These are phyloP conservation scores for Axinella damicornis DNA, from an alignment of 37 sponge, comb jelly and placozoan genomes.

Conservation along the genomic window DNA sequence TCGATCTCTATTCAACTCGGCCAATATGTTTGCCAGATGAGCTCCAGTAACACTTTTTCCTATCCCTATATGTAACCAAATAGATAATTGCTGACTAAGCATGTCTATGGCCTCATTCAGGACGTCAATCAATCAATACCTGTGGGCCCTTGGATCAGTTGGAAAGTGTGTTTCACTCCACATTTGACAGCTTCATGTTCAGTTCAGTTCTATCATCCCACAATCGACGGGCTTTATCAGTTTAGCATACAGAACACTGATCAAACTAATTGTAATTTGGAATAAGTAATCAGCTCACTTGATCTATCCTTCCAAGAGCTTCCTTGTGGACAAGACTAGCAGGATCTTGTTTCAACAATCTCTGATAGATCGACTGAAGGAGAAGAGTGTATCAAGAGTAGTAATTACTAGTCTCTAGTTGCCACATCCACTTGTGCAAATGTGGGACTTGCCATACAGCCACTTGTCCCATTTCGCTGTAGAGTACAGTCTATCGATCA, in stretches of 20 bases:
- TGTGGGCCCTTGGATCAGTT: slow-evolving; percentile 85
- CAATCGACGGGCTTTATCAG: neutral
- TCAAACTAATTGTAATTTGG: too few relatives aligned
- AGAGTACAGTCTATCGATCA: too few relatives aligned
- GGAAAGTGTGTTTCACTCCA: slow-evolving; percentile 32
- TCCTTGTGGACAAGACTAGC: neutral
- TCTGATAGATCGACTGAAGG: neutral
- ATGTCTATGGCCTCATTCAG: too few relatives aligned
- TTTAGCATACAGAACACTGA: neutral
- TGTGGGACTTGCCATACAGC: too few relatives aligned
- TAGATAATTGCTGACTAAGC: too few relatives aligned
- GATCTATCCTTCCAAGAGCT: too few relatives aligned
- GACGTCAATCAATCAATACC: slow-evolving; percentile 29
- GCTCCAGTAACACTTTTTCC: slow-evolving; percentile 85
- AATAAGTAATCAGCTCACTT: too few relatives aligned
- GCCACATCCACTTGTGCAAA: too few relatives aligned
- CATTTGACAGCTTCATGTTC: slow-evolving; percentile 13
- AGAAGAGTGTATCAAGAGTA: neutral
- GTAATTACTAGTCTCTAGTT: neutral
- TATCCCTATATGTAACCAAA: slow-evolving; percentile 46
- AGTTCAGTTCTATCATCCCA: slow-evolving; percentile 4
- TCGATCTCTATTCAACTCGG: slow-evolving; percentile 12
- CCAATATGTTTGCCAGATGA: slow-evolving; percentile 74
- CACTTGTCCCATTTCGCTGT: too few relatives aligned
- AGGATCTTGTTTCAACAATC: neutral